Base-by-base conservation (phyloP, 2,113 vertebrate genomes). In the Oplegnathus fasciatus region DNA sequence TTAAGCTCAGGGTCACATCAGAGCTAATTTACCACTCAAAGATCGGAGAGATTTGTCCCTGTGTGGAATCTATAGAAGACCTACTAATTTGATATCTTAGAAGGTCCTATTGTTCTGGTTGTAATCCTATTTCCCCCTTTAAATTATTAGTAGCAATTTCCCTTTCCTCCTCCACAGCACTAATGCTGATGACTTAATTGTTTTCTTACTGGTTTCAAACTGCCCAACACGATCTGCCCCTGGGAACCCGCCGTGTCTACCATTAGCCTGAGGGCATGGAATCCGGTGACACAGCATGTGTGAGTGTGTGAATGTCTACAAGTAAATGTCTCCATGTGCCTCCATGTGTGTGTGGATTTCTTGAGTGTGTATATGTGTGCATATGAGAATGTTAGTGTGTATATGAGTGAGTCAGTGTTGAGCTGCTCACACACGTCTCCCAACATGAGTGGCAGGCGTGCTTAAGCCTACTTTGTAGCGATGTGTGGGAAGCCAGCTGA, bases 401-500 rank as follows among this genome's bases (percentile, higher is more conserved):
- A 10, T 22, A 24, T 30, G 48, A 13, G 58, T 28, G 65, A n/a
- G 61, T 18, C 9, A 6, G 50, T 34, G 67, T 44, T 7, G 17
- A 72, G 44, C 20, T 24, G 50, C 66, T 75, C 57, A 4, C 4
- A 15, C 34, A 52, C 5, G 9, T 58, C 34, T 71, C 64, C 55
- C 54, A 6, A 57, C 50, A 32, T 92, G 84, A 91, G 79, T 86
- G 75, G 80, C 83, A 86, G 90, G 17, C 70, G 0, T 57, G 46
- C 54, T 86, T 67, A 85, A 90, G 79, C 64, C 85, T 75, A 85
- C 80, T 78, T 66, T 84, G 80, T 80, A 85, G 84, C 61, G 0
- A 78, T 77, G 88, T 92, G 88, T 93, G 93, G 92, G 91, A 92
- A 92, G 82, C 80, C 74, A 69, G 85, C 68, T 26, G 85, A 76